These are phyloP conservation scores for Trichopria drosophilae DNA, from an alignment of 2,888 invertebrate species.

Conservation along the genomic window DNA sequence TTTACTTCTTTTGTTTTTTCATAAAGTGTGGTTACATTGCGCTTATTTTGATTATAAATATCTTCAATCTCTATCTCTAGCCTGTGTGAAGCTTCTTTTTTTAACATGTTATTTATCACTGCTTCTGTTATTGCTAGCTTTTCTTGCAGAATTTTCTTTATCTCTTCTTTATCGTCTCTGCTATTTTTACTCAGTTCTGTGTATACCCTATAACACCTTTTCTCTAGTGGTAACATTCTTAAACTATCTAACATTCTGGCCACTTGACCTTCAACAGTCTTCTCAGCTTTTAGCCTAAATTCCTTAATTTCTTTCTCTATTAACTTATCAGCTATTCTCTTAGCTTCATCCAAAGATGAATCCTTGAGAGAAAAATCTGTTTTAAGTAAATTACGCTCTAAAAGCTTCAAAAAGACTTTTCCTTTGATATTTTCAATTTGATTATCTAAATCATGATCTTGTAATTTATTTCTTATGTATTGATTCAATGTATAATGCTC, in stretches of 20 bases:
- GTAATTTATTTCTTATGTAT: constrained; percentile 3
- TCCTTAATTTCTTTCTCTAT: constrained; percentile 10
- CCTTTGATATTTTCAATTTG: constrained; percentile 13
- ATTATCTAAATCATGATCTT: constrained; percentile 8
- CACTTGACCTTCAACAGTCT: constrained; percentile 14
- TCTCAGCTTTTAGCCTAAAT: constrained; percentile 16
- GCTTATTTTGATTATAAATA: constrained; percentile 12
- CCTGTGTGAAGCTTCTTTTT: constrained; percentile 11
- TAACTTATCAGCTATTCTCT: constrained; percentile 6
- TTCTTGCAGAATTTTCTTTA: constrained; percentile 20
- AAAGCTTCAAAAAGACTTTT: constrained; percentile 13
- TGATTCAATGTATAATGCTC: constrained; percentile 9
- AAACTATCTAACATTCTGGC: constrained; percentile 9
- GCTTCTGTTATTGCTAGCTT: constrained; percentile 9
- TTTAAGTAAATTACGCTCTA: constrained; percentile 9
- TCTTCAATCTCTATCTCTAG: constrained; percentile 18
- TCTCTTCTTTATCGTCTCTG: constrained; percentile 13
- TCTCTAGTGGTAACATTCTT: constrained; percentile 9
- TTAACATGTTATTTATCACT: constrained; percentile 13
- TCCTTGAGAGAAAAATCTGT: constrained; percentile 4
- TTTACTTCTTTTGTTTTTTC: constrained; percentile 13
- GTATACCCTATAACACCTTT: constrained; percentile 11
- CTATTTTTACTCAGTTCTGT: constrained; percentile 12
- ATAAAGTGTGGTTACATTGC: constrained; percentile 7
- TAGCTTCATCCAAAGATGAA: constrained; percentile 4